These are phyloP conservation scores for Gambusia holbrooki DNA, from an alignment of 2,113 vertebrate species.

Conservation along the genomic window DNA sequence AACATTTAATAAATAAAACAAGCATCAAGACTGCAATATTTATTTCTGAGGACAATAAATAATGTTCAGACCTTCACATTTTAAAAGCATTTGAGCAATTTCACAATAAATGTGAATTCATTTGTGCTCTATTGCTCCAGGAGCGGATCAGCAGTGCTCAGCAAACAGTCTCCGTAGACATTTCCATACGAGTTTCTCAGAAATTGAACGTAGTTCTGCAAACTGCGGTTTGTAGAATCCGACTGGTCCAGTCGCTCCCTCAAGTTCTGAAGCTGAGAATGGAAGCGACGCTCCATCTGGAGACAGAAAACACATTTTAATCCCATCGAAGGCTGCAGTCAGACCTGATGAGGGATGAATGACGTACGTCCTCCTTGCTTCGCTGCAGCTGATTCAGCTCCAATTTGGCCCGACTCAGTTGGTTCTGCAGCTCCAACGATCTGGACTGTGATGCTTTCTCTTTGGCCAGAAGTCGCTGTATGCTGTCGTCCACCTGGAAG, in stretches of 20 bases:
- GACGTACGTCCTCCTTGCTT: conserved; percentile 86
- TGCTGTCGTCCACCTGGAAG: conserved; percentile 84
- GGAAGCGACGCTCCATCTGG: conserved; percentile 86
- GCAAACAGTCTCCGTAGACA: conserved; percentile 85
- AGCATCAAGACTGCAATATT: too few relatives aligned
- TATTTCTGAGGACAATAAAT: not conserved
- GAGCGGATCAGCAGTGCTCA: conserved; percentile 46
- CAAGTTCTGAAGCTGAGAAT: conserved; percentile 88
- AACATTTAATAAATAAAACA: too few relatives aligned
- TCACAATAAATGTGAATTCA: not conserved
- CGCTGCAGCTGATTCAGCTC: conserved; percentile 86
- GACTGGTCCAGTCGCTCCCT: conserved; percentile 90
- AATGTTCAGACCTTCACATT: not conserved
- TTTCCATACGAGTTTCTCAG: conserved; percentile 92
- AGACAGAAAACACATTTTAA: not conserved
- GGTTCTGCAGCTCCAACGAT: conserved; percentile 88
- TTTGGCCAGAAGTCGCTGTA: conserved; percentile 83
- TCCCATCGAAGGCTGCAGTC: not conserved
- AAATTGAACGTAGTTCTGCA: conserved; percentile 93
- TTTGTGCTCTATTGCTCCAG: not conserved
- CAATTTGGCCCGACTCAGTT: conserved; percentile 85
- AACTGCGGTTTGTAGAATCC: conserved; percentile 90
- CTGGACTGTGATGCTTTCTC: conserved; percentile 87
- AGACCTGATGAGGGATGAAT: too few relatives aligned
- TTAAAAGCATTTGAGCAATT: not conserved